Conservation (phyloP, 2,888 invertebrate species). For the Scrobipalpa costella region DNA sequence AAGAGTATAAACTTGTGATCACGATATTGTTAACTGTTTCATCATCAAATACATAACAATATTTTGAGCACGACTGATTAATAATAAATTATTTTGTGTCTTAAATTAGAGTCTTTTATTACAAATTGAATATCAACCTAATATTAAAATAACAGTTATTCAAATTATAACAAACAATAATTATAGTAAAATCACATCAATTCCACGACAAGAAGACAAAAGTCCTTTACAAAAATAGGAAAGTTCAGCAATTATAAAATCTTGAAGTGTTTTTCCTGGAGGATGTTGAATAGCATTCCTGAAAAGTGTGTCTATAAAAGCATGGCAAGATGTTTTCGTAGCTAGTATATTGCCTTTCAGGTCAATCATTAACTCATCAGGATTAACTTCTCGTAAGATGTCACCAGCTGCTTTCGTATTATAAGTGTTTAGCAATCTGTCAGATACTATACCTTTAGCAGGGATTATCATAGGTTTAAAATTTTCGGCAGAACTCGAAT, state of each 20-base stretch:
- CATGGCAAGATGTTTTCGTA: conserved; percentile 64
- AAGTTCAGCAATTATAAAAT: conserved; percentile 66
- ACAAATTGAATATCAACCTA: conserved; percentile 29
- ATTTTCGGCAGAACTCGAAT: conserved; percentile 30
- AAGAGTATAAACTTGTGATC: conserved; percentile 63
- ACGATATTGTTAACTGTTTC: conserved; percentile 55
- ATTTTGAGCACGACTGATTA: conserved; percentile 72
- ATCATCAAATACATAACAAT: conserved; percentile 41
- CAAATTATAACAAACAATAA: conserved; percentile 39
- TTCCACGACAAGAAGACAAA: conserved; percentile 66
- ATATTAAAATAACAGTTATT: conserved; percentile 31
- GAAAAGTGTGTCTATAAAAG: conserved; percentile 68
- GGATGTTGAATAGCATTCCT: conserved; percentile 55
- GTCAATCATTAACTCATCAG: conserved; percentile 56
- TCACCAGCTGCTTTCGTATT: conserved; percentile 24
- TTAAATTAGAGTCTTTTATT: conserved; percentile 22
- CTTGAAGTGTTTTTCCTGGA: conserved; percentile 54
- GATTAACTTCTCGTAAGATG: conserved; percentile 28
- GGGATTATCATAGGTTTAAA: conserved; percentile 44
- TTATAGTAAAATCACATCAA: conserved; percentile 69
- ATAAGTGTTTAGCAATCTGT: conserved; percentile 28
- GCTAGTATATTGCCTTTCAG: conserved; percentile 69
- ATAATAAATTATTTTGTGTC: conserved; percentile 49
- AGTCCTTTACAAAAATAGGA: conserved; percentile 71
- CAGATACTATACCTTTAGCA: conserved; percentile 39